These are phyloP conservation scores for Mormyrus proboscirostris DNA, from an alignment of 2,797 vertebrate species.

Conservation along the genomic window DNA sequence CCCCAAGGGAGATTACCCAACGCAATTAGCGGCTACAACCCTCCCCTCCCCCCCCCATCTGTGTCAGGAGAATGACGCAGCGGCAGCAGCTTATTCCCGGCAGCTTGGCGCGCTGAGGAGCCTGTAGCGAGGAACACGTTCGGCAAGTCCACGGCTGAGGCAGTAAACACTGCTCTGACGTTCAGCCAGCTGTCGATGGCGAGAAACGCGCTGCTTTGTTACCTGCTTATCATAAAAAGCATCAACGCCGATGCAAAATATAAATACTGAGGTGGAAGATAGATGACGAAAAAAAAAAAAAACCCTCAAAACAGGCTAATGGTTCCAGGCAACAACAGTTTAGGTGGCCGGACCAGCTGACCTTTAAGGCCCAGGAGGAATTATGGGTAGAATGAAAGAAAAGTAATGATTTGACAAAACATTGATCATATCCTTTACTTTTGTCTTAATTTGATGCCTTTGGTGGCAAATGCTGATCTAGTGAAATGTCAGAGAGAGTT, in stretches of 20 bases:
- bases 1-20: constrained; percentile 14
- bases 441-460: not conserved
- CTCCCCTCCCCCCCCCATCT: not conserved
- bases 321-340: not conserved
- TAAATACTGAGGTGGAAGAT: not conserved
- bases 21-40: not conserved
- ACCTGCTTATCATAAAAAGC: not conserved
- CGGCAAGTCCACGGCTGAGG: not conserved
- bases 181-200: not conserved
- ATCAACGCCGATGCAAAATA: not conserved
- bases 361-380: not conserved
- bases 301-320: not conserved
- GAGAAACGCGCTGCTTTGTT: not conserved
- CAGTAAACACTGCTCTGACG: not conserved
- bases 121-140: not conserved
- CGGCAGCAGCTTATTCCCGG: not conserved
- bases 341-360: not conserved
- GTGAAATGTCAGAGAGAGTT: not conserved
- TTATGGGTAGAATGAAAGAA: not conserved
- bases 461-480: not conserved
- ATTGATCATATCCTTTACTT: not conserved
- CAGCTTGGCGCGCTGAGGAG: not conserved
- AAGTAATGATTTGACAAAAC: not conserved
- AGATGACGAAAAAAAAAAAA: not conserved
- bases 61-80: constrained; percentile 1